Conservation (phyloP, 2,113 vertebrate species). For the Meleagris gallopavo region DNA sequence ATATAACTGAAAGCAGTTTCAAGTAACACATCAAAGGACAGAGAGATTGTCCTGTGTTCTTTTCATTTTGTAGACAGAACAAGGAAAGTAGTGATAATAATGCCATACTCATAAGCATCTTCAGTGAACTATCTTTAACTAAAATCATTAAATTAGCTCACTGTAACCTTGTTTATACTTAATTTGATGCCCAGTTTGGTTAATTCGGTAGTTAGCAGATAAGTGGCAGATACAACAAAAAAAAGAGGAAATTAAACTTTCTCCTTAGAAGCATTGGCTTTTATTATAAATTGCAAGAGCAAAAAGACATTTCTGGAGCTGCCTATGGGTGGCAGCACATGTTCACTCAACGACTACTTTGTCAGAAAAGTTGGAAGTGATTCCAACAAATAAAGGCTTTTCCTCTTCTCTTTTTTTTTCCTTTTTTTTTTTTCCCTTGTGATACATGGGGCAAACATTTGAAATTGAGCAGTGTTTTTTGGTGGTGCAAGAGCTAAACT, state of each 20-base stretch:
- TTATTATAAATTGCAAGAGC: background rate
- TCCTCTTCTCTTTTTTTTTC: background rate
- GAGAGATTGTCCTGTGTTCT: background rate
- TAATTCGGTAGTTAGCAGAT: background rate
- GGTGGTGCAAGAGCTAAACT: conserved; percentile 49
- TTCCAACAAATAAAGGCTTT: background rate
- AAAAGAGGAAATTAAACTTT: background rate
- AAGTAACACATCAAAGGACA: background rate
- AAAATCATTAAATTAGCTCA: background rate
- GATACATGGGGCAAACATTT: conserved; percentile 42
- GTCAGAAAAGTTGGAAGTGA: background rate
- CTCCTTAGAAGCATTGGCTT: accelerated
- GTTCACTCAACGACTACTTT: conserved; percentile 42
- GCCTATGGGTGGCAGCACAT: conserved; percentile 79
- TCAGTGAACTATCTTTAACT: background rate
- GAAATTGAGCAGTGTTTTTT: conserved; percentile 65
- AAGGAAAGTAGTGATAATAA: background rate
- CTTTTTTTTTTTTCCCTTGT: background rate
- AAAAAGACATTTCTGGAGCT: background rate
- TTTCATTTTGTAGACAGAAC: background rate
- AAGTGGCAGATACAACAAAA: background rate
- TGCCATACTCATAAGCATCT: background rate
- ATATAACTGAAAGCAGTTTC: background rate
- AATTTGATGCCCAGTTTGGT: background rate
- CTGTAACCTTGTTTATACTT: background rate